Percentiles rank a stretch among this genome's conserved stretches.
phyloP scores from a whole-genome alignment of 2,797 vertebrate genomes.

The Paratrypauchen microcephalus region DNA sequence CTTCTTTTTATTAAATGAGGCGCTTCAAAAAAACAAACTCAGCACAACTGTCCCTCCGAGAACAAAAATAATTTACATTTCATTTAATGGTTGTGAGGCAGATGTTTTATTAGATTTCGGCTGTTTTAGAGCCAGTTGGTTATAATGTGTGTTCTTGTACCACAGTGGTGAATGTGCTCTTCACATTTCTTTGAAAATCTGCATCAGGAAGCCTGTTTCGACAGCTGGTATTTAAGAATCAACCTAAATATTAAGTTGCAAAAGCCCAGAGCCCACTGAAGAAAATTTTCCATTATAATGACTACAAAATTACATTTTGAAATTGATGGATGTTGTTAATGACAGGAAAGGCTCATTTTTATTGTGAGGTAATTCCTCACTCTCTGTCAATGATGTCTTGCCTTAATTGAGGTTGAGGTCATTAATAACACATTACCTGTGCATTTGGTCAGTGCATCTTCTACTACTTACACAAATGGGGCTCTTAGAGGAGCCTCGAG shows the following conservation, averaged over 20 bases:
- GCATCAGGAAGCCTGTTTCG: neutral
- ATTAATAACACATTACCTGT: neutral
- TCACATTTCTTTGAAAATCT: neutral
- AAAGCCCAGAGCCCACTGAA: neutral
- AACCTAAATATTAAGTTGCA: neutral
- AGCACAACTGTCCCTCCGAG: neutral
- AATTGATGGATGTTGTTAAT: neutral
- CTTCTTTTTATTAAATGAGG: neutral
- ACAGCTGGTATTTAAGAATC: neutral
- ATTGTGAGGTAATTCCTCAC: neutral
- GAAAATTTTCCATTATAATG: neutral
- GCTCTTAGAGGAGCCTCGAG: neutral
- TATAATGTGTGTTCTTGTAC: neutral
- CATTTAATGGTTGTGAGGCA: neutral
- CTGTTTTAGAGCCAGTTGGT: neutral
- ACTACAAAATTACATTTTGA: neutral
- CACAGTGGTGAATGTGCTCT: neutral
- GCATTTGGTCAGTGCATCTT: neutral
- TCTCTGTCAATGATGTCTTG: neutral
- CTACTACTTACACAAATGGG: constrained; percentile 6
- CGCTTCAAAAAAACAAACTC: neutral
- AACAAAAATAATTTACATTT: constrained; percentile 9
- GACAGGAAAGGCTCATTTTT: neutral
- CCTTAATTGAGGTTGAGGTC: neutral
- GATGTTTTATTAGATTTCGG: constrained; percentile 22